Evolutionary conservation across 2,113 vertebrate species (phyloP).

Genomic region (Misgurnus anguillicaudatus): DNA sequence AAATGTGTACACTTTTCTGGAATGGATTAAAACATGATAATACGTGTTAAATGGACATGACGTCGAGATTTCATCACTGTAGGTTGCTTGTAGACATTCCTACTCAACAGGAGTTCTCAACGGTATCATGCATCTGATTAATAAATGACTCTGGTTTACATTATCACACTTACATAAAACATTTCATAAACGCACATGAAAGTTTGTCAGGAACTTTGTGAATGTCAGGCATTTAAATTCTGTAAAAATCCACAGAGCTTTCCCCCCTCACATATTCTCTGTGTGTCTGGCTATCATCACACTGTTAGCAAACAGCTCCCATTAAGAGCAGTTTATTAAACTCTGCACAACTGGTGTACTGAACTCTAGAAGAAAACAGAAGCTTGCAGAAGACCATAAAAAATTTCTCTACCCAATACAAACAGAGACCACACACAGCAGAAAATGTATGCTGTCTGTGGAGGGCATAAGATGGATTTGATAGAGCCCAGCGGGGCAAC

Average conservation of each 20-base stretch:
- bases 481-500: slow-evolving; percentile 59
- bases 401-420: slow-evolving; percentile 34
- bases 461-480: slow-evolving; percentile 69
- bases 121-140: background rate
- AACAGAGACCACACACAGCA: slow-evolving; percentile 68
- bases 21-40: background rate
- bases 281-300: slow-evolving; percentile 44
- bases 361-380: background rate
- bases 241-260: background rate
- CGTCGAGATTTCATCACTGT: too few species aligned
- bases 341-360: slow-evolving; percentile 8
- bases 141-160: background rate
- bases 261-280: background rate
- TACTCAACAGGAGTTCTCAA: too few species aligned
- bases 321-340: slow-evolving; percentile 59
- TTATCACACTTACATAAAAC: background rate
- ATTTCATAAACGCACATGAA: slow-evolving; percentile 25
- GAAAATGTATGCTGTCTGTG: slow-evolving; percentile 52
- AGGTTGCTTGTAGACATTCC: too few species aligned
- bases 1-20: too few species aligned
- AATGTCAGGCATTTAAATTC: background rate
- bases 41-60: background rate
- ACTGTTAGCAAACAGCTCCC: background rate
- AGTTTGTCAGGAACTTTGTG: background rate
- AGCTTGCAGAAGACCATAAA: background rate